phyloP scores from a whole-genome alignment of 2,797 vertebrate genomes.

The Coregonus sp. region DNA sequence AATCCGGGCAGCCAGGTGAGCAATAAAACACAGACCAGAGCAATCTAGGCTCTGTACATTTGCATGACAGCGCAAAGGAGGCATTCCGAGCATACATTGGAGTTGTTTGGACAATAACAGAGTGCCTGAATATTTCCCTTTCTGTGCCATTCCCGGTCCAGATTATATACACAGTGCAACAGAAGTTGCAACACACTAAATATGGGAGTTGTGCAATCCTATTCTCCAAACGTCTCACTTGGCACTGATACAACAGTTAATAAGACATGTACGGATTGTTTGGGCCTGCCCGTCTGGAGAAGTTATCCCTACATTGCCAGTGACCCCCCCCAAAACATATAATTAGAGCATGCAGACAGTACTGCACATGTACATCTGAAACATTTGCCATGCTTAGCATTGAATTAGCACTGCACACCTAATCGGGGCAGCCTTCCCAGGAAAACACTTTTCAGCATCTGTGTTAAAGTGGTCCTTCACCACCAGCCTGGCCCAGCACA shows the following conservation, averaged over 20 bases:
- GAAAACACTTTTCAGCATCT: background rate
- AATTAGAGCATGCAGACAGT: slow-evolving; percentile 55
- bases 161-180: background rate
- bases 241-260: background rate
- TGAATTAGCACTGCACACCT: slow-evolving; percentile 36
- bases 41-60: background rate
- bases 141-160: background rate
- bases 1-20: background rate
- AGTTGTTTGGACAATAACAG: background rate
- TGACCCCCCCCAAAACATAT: slow-evolving; percentile 28
- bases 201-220: background rate
- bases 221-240: background rate
- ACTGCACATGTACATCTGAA: slow-evolving; percentile 46
- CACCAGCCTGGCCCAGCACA: background rate
- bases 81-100: background rate
- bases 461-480: background rate
- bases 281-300: background rate
- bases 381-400: slow-evolving; percentile 52
- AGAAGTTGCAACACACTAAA: too few species aligned
- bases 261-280: background rate
- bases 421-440: background rate
- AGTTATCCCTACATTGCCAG: background rate
- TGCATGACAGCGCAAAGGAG: background rate
- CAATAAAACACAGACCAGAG: background rate
- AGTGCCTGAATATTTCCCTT: background rate